Evolutionary conservation across 2,113 vertebrate genomes (phyloP), one percentile per base, ranked within the genome.

Genomic region (Acinonyx jubatus): DNA sequence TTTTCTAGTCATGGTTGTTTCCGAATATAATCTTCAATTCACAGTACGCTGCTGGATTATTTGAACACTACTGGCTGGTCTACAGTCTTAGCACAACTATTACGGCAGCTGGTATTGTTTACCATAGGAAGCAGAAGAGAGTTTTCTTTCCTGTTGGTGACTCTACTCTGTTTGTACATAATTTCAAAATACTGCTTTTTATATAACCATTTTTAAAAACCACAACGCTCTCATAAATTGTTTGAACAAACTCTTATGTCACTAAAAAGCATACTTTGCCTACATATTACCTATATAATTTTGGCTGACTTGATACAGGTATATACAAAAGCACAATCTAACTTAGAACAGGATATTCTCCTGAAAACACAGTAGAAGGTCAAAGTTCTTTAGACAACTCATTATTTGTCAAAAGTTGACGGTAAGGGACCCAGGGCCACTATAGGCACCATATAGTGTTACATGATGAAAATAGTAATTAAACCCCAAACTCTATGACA

Each of bases 1-100:
- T 79, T 94, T 96, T 91, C 79, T 78, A 68, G 27, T 63, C 61
- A 90, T 68, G 1, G 13, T 55, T 92, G 69, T 93, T 96, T 89
- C 93, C 80, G 63, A 80, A 57, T 71, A 29, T 5, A 80, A 27
- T 78, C 82, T 90, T 83, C 29, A 36, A 52, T 93, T 86, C n/a
- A 61, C 14, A 82, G 29, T 68, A 36, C 52, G 15, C 52, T 33
- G 29, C 91, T 89, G 31, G 61, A 71, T 66, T 65, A 76, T 80
- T 50, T 89, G 78, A 89, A 71, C 31, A 71, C 18, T 21, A 19
- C 36, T 78, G 31, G 36, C 27, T 98, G 48, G 31, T 88, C 38
- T 68, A 69, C 10, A 27, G 4, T 73, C 55, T 63, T 48, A 52
- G 74, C 61, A 89, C 31, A 69, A 63, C 92, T 82, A 73, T 63